Evolutionary conservation across 2,888 invertebrate species (phyloP), one percentile per base, ranked within the genome.

Genomic region (Malthinus seriepunctatus): DNA sequence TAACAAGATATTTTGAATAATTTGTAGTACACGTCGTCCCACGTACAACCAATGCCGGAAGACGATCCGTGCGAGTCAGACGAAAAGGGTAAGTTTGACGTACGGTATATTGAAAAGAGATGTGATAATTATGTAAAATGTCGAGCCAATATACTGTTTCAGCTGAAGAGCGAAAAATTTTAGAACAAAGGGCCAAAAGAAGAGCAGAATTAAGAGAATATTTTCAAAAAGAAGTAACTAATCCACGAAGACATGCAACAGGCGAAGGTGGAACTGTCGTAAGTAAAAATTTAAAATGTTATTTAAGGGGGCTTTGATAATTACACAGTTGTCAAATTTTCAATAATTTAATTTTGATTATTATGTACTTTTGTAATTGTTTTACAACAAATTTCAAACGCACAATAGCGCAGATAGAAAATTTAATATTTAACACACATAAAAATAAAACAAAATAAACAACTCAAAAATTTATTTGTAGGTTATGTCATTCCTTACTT

Each of bases 221-320:
- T 72, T 95, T 87, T 74, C 73, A 88, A 14, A 90, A 89, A 76
- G 84, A 89, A 71, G 76, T 79, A 23, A 81, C 85, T 0, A 88
- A 92, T 77, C 95, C 95, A 1, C 84, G 84, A 74, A 83, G 85
- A 71, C 86, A 89, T 80, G 86, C 84, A 9, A 78, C 82, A 0
- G 82, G 81, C 9, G 86, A 88, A 76, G 86, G 87, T 67, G 90
- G 90, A 46, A 81, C 83, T 76, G 81, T 90, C 75, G 91, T 91
- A 82, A 83, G 89, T 86, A 34, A 8, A 10, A 14, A n/a, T 48
- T 48, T 34, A 34, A 32, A 46, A n/a, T 10, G 15, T 8, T 23
- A 9, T 48, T 47, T 32, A 37, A 11, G 10, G 6, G 8, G 37
- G 8, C 37, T 7, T 37, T 37, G 9, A 5, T 5, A 23, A 23